Conservation (phyloP, 37 sponge, comb jelly and placozoan species). For the Geodia barretti region DNA sequence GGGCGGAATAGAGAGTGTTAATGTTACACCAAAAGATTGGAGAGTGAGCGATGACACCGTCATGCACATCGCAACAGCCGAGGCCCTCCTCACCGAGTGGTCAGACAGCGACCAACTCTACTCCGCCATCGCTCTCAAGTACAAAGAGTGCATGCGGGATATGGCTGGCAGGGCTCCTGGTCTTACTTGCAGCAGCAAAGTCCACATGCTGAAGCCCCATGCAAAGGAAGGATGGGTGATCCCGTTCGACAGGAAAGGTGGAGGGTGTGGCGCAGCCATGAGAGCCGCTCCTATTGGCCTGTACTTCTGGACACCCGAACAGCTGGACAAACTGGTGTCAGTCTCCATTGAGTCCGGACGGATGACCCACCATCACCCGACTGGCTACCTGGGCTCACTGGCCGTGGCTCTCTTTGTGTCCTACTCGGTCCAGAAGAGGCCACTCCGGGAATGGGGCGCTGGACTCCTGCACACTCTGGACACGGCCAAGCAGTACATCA, state of each 20-base stretch:
- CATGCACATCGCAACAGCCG: conserved; percentile 86
- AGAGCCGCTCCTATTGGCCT: conserved; percentile 84
- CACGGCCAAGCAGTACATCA: conserved; percentile 64
- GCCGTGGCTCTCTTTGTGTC: conserved; percentile 85
- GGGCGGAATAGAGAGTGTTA: conserved; percentile 58
- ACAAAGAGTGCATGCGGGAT: conserved; percentile 72
- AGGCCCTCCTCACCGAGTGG: conserved; percentile 76
- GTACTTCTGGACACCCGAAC: conserved; percentile 59
- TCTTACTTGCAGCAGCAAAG: conserved; percentile 35
- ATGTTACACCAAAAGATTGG: conserved; percentile 38
- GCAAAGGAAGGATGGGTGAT: conserved; percentile 43
- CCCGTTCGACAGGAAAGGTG: conserved; percentile 74
- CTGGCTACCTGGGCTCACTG: conserved; percentile 80
- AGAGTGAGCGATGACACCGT: conserved; percentile 86
- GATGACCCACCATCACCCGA: conserved; percentile 93
- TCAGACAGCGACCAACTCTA: conserved; percentile 49
- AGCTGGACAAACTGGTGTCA: too few species aligned
- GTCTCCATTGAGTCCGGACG: conserved; percentile 83
- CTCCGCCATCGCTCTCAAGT: conserved; percentile 53
- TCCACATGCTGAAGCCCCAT: conserved; percentile 35
- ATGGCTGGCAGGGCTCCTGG: conserved; percentile 87
- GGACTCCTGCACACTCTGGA: conserved; percentile 64
- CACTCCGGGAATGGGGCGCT: conserved; percentile 73
- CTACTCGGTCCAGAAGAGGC: conserved; percentile 70
- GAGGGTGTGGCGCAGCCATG: conserved; percentile 95